Conservation (phyloP, 2,797 vertebrate species). For the Sebastiscus albofasciatus region DNA sequence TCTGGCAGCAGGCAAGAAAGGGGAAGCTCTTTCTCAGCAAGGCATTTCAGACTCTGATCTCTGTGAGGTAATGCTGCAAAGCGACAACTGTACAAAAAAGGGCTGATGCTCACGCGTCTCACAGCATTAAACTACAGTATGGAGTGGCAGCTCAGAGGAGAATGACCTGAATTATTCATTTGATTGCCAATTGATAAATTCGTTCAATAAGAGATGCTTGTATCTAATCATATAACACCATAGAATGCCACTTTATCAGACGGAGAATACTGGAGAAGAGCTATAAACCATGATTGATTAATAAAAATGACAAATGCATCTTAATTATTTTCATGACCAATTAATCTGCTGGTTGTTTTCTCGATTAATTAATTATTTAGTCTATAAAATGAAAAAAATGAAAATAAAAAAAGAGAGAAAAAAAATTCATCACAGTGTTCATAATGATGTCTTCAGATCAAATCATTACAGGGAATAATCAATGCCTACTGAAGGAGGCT, state of each 20-base stretch:
- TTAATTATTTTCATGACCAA: neutral
- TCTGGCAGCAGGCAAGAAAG: conserved; percentile 56
- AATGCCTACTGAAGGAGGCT: too few relatives aligned
- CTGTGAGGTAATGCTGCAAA: conserved; percentile 54
- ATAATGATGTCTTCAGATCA: neutral
- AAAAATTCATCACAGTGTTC: too few relatives aligned
- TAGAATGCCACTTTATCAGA: neutral
- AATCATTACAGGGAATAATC: neutral
- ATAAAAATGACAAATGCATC: neutral
- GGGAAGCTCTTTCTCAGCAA: conserved; percentile 64
- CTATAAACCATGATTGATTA: neutral
- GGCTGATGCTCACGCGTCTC: neutral
- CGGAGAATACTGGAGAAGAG: neutral
- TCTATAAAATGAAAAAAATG: too few relatives aligned
- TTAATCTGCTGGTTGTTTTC: neutral
- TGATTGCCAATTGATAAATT: neutral
- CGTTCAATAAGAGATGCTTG: neutral
- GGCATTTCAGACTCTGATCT: conserved; percentile 35
- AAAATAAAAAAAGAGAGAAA: too few relatives aligned
- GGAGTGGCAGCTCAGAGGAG: neutral
- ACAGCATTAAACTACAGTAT: neutral
- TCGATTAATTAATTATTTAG: too few relatives aligned
- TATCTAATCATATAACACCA: neutral
- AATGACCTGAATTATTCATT: neutral
- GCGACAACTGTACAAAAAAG: conserved; percentile 11